Evolutionary conservation across 2,797 vertebrate genomes (phyloP).

Genomic region (Gallinago solitaria): DNA sequence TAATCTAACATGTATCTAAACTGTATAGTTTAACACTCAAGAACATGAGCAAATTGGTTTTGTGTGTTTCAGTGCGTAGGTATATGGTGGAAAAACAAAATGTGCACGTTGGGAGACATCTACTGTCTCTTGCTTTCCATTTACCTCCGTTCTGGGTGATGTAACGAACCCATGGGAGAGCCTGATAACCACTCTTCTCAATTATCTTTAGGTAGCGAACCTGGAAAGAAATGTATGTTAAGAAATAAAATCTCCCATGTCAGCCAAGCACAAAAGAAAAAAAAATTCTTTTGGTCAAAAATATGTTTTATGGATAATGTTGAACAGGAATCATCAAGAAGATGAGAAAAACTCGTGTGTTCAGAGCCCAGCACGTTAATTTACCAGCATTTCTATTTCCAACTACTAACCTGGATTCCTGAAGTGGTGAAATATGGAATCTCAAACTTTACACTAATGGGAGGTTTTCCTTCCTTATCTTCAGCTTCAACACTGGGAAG

Average conservation of each 20-base stretch:
- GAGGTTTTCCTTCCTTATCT: slow-evolving; percentile 98
- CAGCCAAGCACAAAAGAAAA: background rate
- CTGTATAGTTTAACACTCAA: accelerated
- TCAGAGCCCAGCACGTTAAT: background rate
- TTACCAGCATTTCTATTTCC: background rate
- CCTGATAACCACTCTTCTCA: slow-evolving; percentile 97
- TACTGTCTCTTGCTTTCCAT: background rate
- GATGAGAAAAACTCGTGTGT: accelerated
- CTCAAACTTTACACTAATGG: slow-evolving; percentile 98
- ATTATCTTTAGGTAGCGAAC: slow-evolving; percentile 97
- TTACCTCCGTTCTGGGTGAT: slow-evolving; percentile 97
- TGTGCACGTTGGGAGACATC: accelerated
- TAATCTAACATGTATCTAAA: background rate
- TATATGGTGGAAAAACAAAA: background rate
- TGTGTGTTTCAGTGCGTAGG: background rate
- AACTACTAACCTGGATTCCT: slow-evolving; percentile 89
- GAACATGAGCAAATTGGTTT: accelerated
- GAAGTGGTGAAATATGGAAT: slow-evolving; percentile 99
- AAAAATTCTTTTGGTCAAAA: background rate
- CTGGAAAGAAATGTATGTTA: slow-evolving; percentile 57
- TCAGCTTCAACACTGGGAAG: slow-evolving; percentile 97
- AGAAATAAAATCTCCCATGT: background rate
- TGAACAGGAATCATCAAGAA: background rate
- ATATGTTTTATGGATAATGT: background rate
- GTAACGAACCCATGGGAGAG: slow-evolving; percentile 94